Evolutionary conservation across 2,888 invertebrate species (phyloP), one percentile per base, ranked within the genome.

Genomic region (Agapetus fuscipes): DNA sequence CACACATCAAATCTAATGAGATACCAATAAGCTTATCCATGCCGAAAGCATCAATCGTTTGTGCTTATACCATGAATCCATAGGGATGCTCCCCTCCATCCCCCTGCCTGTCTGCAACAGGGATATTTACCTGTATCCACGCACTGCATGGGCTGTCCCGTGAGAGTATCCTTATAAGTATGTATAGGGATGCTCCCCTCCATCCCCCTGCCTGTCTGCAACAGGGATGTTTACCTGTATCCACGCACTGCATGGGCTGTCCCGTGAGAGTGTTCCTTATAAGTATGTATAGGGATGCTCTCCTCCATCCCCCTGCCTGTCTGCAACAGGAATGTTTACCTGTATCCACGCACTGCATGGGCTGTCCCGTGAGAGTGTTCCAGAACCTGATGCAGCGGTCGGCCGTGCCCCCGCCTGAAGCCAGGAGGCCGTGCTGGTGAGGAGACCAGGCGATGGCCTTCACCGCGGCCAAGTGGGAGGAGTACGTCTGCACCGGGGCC

Each of bases 361-460:
- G 91, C 64, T 97, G 96, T 6, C 91, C 93, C 1, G 96, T 97
- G 47, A 97, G 70, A 1, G 96, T 97, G 65, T 97, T 97, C 96
- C 97, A 97, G 71, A 97, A 97, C 13, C 94, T 76, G 47, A 95
- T 94, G 59, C 91, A 93, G 16, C 95, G 71, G 66, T 97, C 97
- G 0, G 96, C 97, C 0, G 97, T 97, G n/a, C 97, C 97, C n/a
- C 97, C 97, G 30, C 97, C 97, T 26, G 89, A 90, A 1, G 96
- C 96, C 45, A 97, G 63, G 34, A 97, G 68, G 0, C 96, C 96
- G 64, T 96, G 96, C 64, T 96, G 96, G 68, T 97, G 96, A 0
- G 97, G 96, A 2, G 95, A 96, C 97, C 97, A 97, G 14, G 97
- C 95, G 51, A 97, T 94, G 0, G 97, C 97, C 64, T 96, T 98